phyloP scores from a whole-genome alignment of 2,113 vertebrate species.

The Siniperca chuatsi region DNA sequence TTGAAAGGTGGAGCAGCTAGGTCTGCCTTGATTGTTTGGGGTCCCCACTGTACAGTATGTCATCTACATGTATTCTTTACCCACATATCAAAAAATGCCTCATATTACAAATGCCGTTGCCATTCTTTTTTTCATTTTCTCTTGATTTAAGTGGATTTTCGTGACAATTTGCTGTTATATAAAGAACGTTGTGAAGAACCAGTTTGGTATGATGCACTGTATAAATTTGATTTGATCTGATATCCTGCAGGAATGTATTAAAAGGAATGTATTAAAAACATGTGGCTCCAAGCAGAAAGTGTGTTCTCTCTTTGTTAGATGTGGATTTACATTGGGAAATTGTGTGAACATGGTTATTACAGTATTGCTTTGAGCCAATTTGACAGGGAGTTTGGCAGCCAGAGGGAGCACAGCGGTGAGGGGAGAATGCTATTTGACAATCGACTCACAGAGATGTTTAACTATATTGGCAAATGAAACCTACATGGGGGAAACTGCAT shows the following conservation, averaged over 20 bases:
- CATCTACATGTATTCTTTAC: not conserved
- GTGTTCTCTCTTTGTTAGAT: conserved; percentile 35
- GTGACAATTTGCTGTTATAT: not conserved
- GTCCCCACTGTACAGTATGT: not conserved
- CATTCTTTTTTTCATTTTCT: not conserved
- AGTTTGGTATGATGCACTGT: conserved; percentile 17
- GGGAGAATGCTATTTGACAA: conserved; percentile 46
- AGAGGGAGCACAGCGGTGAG: conserved; percentile 30
- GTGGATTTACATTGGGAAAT: conserved; percentile 50
- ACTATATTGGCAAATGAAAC: conserved; percentile 37
- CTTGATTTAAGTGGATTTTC: conserved; percentile 3
- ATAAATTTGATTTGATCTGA: conserved; percentile 30
- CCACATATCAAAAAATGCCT: not conserved
- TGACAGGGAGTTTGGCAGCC: conserved; percentile 53
- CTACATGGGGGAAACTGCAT: conserved; percentile 6
- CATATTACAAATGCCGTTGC: not conserved
- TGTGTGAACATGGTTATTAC: conserved; percentile 56
- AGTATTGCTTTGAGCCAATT: conserved; percentile 56
- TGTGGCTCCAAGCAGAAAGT: conserved; percentile 13
- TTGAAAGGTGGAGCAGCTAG: not conserved
- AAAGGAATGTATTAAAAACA: conserved; percentile 28
- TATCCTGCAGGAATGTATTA: conserved; percentile 20
- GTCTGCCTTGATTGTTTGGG: not conserved
- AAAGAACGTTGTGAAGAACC: not conserved
- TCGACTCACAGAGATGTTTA: conserved; percentile 50